Percentiles rank a stretch among this genome's conserved stretches.
These are phyloP conservation scores for Plectropomus leopardus DNA, from an alignment of 2,113 vertebrate species.

Conservation along the genomic window DNA sequence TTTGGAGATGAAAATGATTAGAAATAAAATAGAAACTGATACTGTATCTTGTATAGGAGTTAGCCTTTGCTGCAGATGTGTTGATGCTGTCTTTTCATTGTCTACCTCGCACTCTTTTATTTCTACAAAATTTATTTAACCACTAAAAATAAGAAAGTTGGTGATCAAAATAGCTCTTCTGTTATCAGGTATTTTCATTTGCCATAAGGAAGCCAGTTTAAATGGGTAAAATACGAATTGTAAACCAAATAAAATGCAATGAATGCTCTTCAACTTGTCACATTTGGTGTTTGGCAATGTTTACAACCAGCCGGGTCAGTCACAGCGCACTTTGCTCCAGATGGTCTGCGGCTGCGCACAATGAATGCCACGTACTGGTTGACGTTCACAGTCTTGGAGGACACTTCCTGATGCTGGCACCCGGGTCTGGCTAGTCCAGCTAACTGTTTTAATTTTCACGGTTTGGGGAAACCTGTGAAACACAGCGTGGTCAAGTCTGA, in stretches of 20 bases:
- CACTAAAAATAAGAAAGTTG: background rate
- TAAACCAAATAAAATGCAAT: conserved; percentile 17
- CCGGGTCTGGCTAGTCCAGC: conserved; percentile 64
- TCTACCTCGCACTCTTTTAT: conserved; percentile 18
- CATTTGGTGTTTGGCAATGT: background rate
- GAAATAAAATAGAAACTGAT: no score
- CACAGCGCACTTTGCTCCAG: conserved; percentile 32
- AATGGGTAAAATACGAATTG: background rate
- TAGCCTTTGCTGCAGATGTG: conserved; percentile 16
- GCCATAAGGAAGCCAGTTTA: background rate
- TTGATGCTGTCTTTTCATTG: conserved; percentile 16
- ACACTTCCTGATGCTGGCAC: conserved; percentile 81
- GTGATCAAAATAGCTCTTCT: background rate
- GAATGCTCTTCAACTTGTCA: background rate
- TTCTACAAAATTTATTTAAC: background rate
- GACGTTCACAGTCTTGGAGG: conserved; percentile 72
- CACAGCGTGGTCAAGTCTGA: conserved; percentile 68
- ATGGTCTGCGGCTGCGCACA: conserved; percentile 71
- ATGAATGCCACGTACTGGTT: conserved; percentile 83
- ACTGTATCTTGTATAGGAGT: background rate
- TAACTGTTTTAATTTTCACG: conserved; percentile 56
- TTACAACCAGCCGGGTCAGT: background rate
- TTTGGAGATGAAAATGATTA: no score
- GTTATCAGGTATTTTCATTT: conserved; percentile 15
- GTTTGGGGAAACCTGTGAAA: conserved; percentile 69